Evolutionary conservation across 2,888 invertebrate species (phyloP).

Genomic region (Elegia similella): DNA sequence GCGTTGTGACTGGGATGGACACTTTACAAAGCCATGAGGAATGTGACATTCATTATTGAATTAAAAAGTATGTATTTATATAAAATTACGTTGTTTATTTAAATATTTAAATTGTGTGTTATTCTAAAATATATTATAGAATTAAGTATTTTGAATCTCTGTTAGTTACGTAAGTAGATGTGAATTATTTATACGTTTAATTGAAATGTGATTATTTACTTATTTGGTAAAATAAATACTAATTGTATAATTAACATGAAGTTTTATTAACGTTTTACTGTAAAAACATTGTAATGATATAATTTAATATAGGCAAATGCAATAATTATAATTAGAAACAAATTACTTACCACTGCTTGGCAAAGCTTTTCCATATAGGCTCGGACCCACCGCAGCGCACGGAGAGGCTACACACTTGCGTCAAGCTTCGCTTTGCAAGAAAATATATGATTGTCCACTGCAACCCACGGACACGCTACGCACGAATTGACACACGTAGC

Average conservation of each 20-base stretch:
- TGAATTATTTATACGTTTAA: conserved; percentile 44
- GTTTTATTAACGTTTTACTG: conserved; percentile 16
- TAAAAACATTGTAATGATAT: no score
- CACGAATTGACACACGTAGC: no score
- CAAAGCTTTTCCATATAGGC: no score
- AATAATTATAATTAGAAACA: no score
- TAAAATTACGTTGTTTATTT: conserved; percentile 21
- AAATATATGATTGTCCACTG: no score
- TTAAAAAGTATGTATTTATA: conserved; percentile 7
- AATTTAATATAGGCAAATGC: no score
- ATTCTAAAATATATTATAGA: conserved; percentile 19
- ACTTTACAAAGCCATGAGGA: conserved; percentile 22
- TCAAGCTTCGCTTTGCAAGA: no score
- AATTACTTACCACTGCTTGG: no score
- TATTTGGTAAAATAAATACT: conserved; percentile 67
- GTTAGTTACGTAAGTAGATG: conserved; percentile 41
- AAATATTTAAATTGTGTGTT: conserved; percentile 19
- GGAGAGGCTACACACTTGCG: no score
- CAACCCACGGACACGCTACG: no score
- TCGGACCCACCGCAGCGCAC: no score
- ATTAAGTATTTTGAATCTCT: conserved; percentile 38
- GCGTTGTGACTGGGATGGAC: conserved; percentile 35
- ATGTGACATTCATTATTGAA: conserved; percentile 15
- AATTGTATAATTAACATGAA: conserved; percentile 37
- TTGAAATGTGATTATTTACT: conserved; percentile 50